phyloP scores from a whole-genome alignment of 2,797 vertebrate species.

The Nannoperca obscura region DNA sequence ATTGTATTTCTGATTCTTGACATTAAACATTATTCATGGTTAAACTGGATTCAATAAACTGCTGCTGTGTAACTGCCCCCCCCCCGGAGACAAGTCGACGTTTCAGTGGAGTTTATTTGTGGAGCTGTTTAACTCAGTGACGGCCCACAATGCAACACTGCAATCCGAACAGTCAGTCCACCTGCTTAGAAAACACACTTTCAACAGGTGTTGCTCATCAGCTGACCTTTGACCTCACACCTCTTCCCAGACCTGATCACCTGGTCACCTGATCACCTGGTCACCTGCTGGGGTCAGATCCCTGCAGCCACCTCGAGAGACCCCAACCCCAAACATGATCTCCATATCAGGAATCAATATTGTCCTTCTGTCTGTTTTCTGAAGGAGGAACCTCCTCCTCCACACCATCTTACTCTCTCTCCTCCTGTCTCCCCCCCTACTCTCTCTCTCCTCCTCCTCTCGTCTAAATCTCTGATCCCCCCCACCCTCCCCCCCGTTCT shows the following conservation, averaged over 20 bases:
- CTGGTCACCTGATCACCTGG: too few species aligned
- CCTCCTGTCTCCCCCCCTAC: not conserved
- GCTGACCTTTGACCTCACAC: conserved; percentile 12
- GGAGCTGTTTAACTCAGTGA: conserved; percentile 31
- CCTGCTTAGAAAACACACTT: too few species aligned
- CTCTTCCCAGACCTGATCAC: too few species aligned
- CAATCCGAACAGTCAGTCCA: not conserved
- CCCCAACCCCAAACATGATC: conserved; percentile 33
- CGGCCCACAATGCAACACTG: not conserved
- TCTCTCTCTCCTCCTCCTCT: not conserved
- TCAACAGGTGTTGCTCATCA: not conserved
- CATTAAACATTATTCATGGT: not conserved
- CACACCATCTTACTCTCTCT: not conserved
- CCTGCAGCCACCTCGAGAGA: too few species aligned
- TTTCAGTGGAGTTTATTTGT: conserved; percentile 14
- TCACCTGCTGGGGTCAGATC: too few species aligned
- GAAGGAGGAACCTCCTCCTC: not conserved
- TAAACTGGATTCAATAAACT: too few species aligned
- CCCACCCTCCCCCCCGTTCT: not conserved
- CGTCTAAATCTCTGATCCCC: too few species aligned
- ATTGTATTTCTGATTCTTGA: conserved; percentile 60
- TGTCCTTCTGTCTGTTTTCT: conserved; percentile 11
- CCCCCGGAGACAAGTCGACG: not conserved
- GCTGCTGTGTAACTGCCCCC: too few species aligned
- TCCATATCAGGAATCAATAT: conserved; percentile 46